Evolutionary conservation across 2,888 invertebrate genomes (phyloP).

Genomic region (Xanthorhoe spadicearia): DNA sequence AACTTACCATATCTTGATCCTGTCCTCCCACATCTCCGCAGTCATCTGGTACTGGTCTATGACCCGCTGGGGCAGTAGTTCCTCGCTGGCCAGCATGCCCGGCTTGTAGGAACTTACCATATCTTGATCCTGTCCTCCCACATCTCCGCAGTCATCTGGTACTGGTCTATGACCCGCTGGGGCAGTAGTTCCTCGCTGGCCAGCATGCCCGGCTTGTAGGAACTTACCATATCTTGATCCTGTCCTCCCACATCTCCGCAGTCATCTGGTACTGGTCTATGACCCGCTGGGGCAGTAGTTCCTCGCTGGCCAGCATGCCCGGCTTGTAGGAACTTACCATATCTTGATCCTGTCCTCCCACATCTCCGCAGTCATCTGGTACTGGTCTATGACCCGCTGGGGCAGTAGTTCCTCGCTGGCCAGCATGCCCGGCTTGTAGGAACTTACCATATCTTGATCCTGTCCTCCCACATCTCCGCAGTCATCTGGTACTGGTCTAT

Average conservation of each 20-base stretch:
- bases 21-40: constrained; percentile 99
- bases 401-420: constrained; percentile 96
- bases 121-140: constrained; percentile 99
- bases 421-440: constrained; percentile 95
- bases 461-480: constrained; percentile 99
- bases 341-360: constrained; percentile 99
- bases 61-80: constrained; percentile 96
- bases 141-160: constrained; percentile 99
- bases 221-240: no score
- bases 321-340: constrained; percentile 95
- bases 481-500: constrained; percentile 99
- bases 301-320: constrained; percentile 96
- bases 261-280: constrained; percentile 99
- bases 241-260: constrained; percentile 99
- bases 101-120: constrained; percentile 95
- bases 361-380: constrained; percentile 99
- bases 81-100: constrained; percentile 96
- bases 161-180: constrained; percentile 98
- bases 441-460: no score
- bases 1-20: no score
- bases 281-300: constrained; percentile 96
- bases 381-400: constrained; percentile 98
- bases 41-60: constrained; percentile 99
- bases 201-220: constrained; percentile 95
- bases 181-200: constrained; percentile 96